A percentile compares a stretch with the other conserved stretches of the same genome.
Evolutionary conservation across 2,888 invertebrate genomes (phyloP).

Genomic region (Halictus ligatus): DNA sequence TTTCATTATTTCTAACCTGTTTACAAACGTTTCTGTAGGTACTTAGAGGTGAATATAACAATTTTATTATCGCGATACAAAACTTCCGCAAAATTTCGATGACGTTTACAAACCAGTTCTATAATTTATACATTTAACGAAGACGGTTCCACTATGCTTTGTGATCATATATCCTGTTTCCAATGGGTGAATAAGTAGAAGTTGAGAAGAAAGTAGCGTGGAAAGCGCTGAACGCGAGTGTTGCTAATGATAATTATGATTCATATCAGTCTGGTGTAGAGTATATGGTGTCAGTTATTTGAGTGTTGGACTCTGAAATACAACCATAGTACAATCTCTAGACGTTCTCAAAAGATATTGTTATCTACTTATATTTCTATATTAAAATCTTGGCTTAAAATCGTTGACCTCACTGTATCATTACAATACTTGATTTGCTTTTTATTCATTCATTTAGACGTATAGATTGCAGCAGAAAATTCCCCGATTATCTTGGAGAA

Average conservation of each 20-base stretch:
- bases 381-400: conserved; percentile 6
- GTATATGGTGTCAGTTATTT: conserved; percentile 4
- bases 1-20: background rate
- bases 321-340: background rate
- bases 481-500: background rate
- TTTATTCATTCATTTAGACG: background rate
- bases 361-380: conserved; percentile 21
- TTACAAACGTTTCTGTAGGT: background rate
- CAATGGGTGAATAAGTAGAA: conserved; percentile 9
- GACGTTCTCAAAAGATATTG: conserved; percentile 13
- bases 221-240: background rate
- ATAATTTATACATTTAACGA: background rate
- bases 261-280: background rate
- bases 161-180: conserved; percentile 2
- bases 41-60: background rate
- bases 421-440: background rate
- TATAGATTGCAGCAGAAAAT: conserved; percentile 27
- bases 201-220: conserved; percentile 10
- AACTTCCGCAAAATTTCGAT: background rate
- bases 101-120: background rate
- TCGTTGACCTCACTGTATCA: background rate
- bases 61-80: background rate
- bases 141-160: background rate
- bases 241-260: conserved; percentile 24
- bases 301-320: background rate